Percentiles rank a stretch among this genome's conserved stretches.
These are phyloP conservation scores for Leptodactylus fuscus DNA, from an alignment of 2,113 vertebrate species.

Conservation along the genomic window DNA sequence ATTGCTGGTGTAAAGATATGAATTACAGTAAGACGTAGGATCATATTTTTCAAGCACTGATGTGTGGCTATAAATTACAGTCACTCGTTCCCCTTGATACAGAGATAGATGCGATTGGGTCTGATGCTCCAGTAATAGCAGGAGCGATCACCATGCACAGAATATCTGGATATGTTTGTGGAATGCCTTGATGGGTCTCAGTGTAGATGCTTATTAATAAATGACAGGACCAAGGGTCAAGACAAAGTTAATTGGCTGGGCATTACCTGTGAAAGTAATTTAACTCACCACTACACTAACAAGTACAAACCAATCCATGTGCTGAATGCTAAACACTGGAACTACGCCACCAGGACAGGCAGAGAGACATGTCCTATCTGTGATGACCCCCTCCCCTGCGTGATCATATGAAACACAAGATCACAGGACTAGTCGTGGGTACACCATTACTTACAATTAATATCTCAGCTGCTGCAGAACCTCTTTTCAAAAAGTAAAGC, in stretches of 20 bases:
- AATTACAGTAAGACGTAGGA: constrained; percentile 34
- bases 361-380: background rate
- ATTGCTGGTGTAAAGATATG: constrained; percentile 36
- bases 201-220: constrained; percentile 28
- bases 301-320: background rate
- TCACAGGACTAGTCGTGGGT: background rate
- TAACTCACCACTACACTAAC: constrained; percentile 38
- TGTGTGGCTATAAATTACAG: constrained; percentile 42
- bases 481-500: background rate
- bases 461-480: background rate
- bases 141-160: background rate
- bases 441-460: background rate
- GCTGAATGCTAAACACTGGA: constrained; percentile 14
- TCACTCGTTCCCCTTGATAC: constrained; percentile 37
- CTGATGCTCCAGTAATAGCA: constrained; percentile 35
- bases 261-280: constrained; percentile 35
- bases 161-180: background rate
- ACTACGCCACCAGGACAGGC: background rate
- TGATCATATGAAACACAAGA: background rate
- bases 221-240: constrained; percentile 37
- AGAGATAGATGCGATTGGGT: constrained; percentile 33
- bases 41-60: constrained; percentile 47
- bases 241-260: constrained; percentile 38
- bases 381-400: no score
- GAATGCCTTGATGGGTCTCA: constrained; percentile 25